Conservation (phyloP, 2,888 invertebrate species). For the Hyposoter didymator region DNA sequence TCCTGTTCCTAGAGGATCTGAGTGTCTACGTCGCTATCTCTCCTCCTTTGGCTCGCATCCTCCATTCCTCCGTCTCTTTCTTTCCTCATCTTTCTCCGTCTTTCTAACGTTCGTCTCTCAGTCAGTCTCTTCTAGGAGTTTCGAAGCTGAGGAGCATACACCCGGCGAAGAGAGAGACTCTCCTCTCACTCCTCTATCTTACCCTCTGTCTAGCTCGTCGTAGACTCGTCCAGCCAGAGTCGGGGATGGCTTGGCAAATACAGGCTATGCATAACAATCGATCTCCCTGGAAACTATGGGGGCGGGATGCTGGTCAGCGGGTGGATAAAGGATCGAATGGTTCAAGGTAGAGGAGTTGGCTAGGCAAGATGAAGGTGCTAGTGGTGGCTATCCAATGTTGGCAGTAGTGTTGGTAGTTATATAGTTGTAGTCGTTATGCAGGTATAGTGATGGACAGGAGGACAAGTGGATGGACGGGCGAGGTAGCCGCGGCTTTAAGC, state of each 20-base stretch:
- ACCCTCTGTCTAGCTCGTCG: constrained; percentile 40
- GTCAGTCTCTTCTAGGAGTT: constrained; percentile 58
- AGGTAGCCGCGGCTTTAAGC: constrained; percentile 26
- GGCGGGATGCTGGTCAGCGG: constrained; percentile 82
- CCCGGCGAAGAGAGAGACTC: constrained; percentile 7
- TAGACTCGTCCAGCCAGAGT: constrained; percentile 63
- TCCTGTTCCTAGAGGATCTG: neutral
- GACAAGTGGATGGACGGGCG: constrained; percentile 52
- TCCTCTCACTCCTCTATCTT: constrained; percentile 16
- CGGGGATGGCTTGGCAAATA: constrained; percentile 82
- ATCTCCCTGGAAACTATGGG: constrained; percentile 83
- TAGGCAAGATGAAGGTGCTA: constrained; percentile 65
- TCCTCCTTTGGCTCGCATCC: constrained; percentile 9
- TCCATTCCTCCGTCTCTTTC: constrained; percentile 40
- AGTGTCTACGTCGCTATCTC: constrained; percentile 38
- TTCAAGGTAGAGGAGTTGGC: constrained; percentile 63
- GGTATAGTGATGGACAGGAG: constrained; percentile 53
- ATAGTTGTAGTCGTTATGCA: constrained; percentile 54
- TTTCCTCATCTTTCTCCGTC: constrained; percentile 35
- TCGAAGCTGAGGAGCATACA: constrained; percentile 42
- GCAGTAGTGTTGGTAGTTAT: constrained; percentile 54
- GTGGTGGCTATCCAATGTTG: constrained; percentile 27
- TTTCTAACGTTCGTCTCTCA: neutral
- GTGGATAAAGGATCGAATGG: constrained; percentile 79
- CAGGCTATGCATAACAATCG: constrained; percentile 85